Evolutionary conservation across 2,797 vertebrate species (phyloP).

Genomic region (Chromis chromis): DNA sequence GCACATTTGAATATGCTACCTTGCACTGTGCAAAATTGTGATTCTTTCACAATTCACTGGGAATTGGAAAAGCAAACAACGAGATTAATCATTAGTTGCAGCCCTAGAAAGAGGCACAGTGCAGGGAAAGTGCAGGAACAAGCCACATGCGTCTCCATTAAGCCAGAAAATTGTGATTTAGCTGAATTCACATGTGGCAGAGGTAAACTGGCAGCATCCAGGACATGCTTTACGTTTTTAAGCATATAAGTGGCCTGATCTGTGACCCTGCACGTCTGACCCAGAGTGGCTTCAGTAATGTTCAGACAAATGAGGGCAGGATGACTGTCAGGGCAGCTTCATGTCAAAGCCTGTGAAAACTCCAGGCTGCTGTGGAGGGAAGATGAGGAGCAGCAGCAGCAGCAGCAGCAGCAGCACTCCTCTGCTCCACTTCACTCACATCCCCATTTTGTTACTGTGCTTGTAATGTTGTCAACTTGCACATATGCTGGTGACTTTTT

Average conservation of each 20-base stretch:
- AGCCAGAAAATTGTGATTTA: slow-evolving; percentile 20
- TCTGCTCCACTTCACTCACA: slow-evolving; percentile 50
- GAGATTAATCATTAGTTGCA: background rate
- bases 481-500: background rate
- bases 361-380: slow-evolving; percentile 52
- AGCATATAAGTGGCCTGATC: slow-evolving; percentile 51
- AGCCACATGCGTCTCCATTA: background rate
- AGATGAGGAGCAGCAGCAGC: slow-evolving; percentile 49
- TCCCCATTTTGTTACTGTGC: slow-evolving; percentile 34
- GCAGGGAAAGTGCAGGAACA: background rate
- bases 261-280: slow-evolving; percentile 62
- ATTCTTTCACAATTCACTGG: background rate
- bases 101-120: background rate
- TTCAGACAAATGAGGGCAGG: slow-evolving; percentile 58
- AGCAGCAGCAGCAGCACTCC: slow-evolving; percentile 15
- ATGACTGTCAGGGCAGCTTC: slow-evolving; percentile 66
- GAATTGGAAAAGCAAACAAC: background rate
- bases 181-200: slow-evolving; percentile 1
- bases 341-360: slow-evolving; percentile 59
- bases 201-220: background rate
- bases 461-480: slow-evolving; percentile 11
- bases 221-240: slow-evolving; percentile 7
- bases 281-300: slow-evolving; percentile 46
- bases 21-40: background rate
- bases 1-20: background rate